A percentile compares a stretch with the other conserved stretches of the same genome.
These are phyloP conservation scores for Eueremaeus valkanovi DNA, from an alignment of 2,888 invertebrate species.

Conservation along the genomic window DNA sequence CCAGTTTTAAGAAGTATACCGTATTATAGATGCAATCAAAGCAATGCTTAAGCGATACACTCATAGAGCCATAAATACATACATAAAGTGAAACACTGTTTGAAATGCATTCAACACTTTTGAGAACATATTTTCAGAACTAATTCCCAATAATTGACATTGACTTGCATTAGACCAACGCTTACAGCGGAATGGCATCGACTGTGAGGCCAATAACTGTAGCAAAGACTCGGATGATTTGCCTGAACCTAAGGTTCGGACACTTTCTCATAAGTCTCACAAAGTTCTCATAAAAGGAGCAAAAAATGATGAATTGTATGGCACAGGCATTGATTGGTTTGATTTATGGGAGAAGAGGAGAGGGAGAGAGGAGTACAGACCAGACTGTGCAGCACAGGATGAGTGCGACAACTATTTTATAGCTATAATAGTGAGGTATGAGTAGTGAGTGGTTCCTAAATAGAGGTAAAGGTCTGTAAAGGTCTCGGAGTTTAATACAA, in stretches of 20 bases:
- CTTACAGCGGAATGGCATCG: background rate
- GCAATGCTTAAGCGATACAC: background rate
- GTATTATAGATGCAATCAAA: constrained; percentile 12
- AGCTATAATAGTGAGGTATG: no score
- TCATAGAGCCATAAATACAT: background rate
- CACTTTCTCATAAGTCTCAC: constrained; percentile 14
- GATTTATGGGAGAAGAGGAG: constrained; percentile 2
- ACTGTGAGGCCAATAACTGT: background rate
- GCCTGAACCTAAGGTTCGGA: background rate
- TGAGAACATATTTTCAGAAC: background rate
- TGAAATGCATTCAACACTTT: background rate
- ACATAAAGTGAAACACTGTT: background rate
- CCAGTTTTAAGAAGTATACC: background rate
- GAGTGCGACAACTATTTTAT: no score
- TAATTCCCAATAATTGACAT: constrained; percentile 15
- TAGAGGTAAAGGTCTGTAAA: background rate
- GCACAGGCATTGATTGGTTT: background rate
- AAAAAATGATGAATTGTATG: constrained; percentile 29
- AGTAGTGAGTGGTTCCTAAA: background rate
- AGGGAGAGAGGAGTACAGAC: background rate
- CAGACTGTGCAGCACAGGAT: background rate
- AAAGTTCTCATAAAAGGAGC: no score
- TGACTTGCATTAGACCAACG: background rate
- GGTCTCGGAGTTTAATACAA: background rate
- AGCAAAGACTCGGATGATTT: background rate